These are phyloP conservation scores for Erinaceus europaeus DNA, from an alignment of 2,113 vertebrate species.

Conservation along the genomic window DNA sequence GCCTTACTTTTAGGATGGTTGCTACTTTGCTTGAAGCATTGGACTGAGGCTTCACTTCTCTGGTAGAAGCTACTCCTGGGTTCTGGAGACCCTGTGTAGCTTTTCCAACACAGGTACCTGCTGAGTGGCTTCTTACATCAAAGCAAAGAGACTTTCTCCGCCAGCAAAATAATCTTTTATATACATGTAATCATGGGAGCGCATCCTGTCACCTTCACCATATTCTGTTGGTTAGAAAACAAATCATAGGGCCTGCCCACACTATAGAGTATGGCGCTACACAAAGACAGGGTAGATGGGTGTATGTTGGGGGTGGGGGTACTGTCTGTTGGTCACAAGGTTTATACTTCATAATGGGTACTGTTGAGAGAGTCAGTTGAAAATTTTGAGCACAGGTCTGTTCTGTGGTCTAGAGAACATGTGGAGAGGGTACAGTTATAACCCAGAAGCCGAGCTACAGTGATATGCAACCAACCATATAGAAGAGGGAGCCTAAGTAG, in stretches of 20 bases:
- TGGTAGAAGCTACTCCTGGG: not conserved
- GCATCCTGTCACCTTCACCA: not conserved
- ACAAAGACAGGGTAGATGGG: not conserved
- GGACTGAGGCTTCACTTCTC: not conserved
- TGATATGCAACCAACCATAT: not conserved
- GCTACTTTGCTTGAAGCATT: too few relatives aligned
- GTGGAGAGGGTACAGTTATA: not conserved
- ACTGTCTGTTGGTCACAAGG: not conserved
- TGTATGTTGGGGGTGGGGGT: not conserved
- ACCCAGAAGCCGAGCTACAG: not conserved
- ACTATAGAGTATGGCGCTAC: not conserved
- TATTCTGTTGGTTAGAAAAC: not conserved
- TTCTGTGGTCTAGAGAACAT: not conserved
- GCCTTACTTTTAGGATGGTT: too few relatives aligned
- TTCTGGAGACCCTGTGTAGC: not conserved
- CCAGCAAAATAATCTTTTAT: not conserved
- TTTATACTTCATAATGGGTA: not conserved
- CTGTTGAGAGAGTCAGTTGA: not conserved
- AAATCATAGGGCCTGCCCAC: not conserved
- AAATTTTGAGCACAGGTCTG: not conserved
- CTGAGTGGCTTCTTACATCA: not conserved
- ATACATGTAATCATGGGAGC: too few relatives aligned
- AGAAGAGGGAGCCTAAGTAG: not conserved
- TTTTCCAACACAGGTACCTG: not conserved
- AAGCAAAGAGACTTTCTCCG: not conserved